Base-by-base conservation (phyloP, 2,888 invertebrate species). In the Tiphia femorata region DNA sequence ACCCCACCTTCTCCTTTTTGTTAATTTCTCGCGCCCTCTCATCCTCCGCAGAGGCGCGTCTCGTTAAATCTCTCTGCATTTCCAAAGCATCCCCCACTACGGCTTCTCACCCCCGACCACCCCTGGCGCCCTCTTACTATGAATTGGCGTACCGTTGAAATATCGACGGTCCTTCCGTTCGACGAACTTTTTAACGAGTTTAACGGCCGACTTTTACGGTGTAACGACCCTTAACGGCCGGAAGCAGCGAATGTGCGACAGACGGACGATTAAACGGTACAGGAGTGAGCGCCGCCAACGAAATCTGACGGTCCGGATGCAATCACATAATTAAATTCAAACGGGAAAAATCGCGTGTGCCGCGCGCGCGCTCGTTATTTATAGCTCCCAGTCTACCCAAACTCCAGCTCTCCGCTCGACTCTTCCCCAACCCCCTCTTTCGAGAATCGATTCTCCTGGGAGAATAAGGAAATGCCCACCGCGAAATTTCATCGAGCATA, bases 121-220 rank as follows among this genome's bases (percentile, higher is more conserved):
- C 25, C 6, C 5, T 25, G 25, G 6, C 49, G 27, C 33, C 23
- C 44, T 55, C 52, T 44, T 20, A 25, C 48, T 53, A 53, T 61
- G 60, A 49, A 63, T 61, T 48, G 50, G 30, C 47, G 40, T 17
- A 38, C 25, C 42, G 23, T 27, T 38, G 49, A 58, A 58, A 58
- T 69, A 69, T 67, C 66, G 62, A 62, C 56, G 56, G 50, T 53
- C 56, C 58, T 64, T 69, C 69, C 47, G 54, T 53, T 59, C 41
- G 44, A 47, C 51, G 47, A 42, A 27, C 53, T 59, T 54, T 38
- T 35, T 52, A 64, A 69, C 42, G 20, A 41, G 57, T 55, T 56
- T 47, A 57, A 64, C 27, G 38, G 37, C 37, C 35, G 58, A 59
- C 60, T 63, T 52, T 62, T 59, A 56, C 57, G 49, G 48, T 44